phyloP scores from a whole-genome alignment of 2,113 vertebrate species.

The Nothoprocta pentlandii region DNA sequence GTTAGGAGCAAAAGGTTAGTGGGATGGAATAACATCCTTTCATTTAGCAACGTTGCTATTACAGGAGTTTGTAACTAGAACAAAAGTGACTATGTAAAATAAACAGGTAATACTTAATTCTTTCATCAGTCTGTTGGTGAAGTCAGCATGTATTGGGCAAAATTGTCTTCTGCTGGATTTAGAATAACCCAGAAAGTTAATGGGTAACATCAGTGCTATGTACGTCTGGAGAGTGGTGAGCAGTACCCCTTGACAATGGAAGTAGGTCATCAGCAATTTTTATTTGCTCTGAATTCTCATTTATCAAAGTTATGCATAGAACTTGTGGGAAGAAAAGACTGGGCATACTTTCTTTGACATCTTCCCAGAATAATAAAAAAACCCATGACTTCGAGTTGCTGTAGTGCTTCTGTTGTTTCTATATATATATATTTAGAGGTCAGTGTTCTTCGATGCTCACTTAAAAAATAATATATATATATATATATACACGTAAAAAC shows the following conservation, averaged over 20 bases:
- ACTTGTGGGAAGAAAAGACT: neutral
- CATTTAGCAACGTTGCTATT: neutral
- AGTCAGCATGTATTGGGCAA: neutral
- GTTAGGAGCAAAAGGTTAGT: neutral
- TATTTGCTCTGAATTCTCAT: neutral
- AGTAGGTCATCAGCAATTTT: neutral
- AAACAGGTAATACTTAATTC: neutral
- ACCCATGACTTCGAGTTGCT: neutral
- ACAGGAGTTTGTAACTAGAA: neutral
- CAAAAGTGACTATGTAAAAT: neutral
- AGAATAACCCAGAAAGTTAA: neutral
- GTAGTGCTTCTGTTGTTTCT: neutral
- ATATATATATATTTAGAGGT: neutral
- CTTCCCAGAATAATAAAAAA: neutral
- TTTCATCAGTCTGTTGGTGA: neutral
- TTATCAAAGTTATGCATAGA: neutral
- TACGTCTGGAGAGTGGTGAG: neutral
- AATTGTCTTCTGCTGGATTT: neutral
- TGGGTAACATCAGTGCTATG: neutral
- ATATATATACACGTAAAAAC: neutral
- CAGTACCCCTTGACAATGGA: neutral
- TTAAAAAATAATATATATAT: neutral
- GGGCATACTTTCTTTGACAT: neutral
- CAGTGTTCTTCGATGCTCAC: neutral
- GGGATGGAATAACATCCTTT: neutral